Percentiles rank a stretch among this genome's conserved stretches.
These are phyloP conservation scores for Eulimnadia texana DNA, from an alignment of 1,140 invertebrate species.

Conservation along the genomic window DNA sequence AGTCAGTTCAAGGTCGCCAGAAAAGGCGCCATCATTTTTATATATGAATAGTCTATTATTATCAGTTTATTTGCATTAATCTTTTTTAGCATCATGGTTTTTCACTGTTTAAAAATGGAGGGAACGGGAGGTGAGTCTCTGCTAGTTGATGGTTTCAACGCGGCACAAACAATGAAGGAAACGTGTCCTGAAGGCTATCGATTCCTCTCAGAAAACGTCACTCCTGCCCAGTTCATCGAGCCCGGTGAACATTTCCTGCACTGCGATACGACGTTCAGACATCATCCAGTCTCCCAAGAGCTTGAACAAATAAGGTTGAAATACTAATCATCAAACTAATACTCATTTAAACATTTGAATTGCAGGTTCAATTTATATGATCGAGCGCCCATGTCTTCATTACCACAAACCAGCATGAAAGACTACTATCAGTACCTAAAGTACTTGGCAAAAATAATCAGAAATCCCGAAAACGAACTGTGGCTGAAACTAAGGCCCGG, in stretches of 20 bases:
- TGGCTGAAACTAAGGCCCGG: slow-evolving; percentile 45
- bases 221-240: slow-evolving; percentile 45
- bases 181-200: slow-evolving; percentile 38
- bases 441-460: slow-evolving; percentile 38
- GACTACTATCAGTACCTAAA: slow-evolving; percentile 46
- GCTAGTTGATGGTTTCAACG: slow-evolving; percentile 51
- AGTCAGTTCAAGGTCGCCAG: too few relatives aligned
- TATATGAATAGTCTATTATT: neutral
- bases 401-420: slow-evolving; percentile 32
- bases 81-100: slow-evolving; percentile 41
- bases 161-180: slow-evolving; percentile 38
- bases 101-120: slow-evolving; percentile 48
- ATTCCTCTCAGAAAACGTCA: slow-evolving; percentile 31
- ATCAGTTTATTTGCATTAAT: neutral
- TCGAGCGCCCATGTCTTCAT: slow-evolving; percentile 41
- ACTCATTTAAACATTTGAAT: too few relatives aligned
- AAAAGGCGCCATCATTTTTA: neutral
- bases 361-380: slow-evolving; percentile 50
- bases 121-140: slow-evolving; percentile 47
- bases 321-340: slow-evolving; percentile 13
- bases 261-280: slow-evolving; percentile 36
- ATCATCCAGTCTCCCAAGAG: slow-evolving; percentile 33
- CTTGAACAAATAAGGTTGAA: slow-evolving; percentile 37
- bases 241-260: slow-evolving; percentile 35
- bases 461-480: slow-evolving; percentile 35